Percentiles rank a stretch among this genome's conserved stretches.
Evolutionary conservation across 2,797 vertebrate species (phyloP).

Genomic region (Cossypha niveicapilla): DNA sequence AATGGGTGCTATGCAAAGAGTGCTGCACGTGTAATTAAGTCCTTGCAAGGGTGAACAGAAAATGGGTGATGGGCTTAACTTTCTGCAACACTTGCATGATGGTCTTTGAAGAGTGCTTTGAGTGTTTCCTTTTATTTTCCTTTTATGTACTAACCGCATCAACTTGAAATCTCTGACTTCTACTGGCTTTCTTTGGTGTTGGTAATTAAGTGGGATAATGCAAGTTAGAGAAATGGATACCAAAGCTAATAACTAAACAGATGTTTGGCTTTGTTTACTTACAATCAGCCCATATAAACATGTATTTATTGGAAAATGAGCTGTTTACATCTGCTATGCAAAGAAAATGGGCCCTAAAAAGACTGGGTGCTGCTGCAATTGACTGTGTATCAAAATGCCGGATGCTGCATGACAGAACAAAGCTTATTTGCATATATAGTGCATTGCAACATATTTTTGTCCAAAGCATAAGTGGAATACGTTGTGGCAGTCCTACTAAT

Average conservation of each 20-base stretch:
- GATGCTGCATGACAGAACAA: slow-evolving; percentile 67
- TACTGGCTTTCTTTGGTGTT: slow-evolving; percentile 70
- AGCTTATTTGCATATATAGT: slow-evolving; percentile 61
- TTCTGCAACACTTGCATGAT: slow-evolving; percentile 75
- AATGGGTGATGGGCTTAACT: slow-evolving; percentile 71
- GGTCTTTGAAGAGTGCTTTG: slow-evolving; percentile 70
- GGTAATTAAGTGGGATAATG: slow-evolving; percentile 59
- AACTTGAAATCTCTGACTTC: slow-evolving; percentile 63
- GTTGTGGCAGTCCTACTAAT: slow-evolving; percentile 55
- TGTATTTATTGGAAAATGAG: slow-evolving; percentile 54
- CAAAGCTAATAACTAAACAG: slow-evolving; percentile 68
- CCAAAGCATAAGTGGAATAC: slow-evolving; percentile 52
- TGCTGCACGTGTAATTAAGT: slow-evolving; percentile 79
- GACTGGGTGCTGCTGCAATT: slow-evolving; percentile 57
- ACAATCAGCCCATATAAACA: slow-evolving; percentile 40
- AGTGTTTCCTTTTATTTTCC: slow-evolving; percentile 67
- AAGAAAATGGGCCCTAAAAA: slow-evolving; percentile 53
- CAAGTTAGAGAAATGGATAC: slow-evolving; percentile 66
- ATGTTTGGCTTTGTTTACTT: slow-evolving; percentile 68
- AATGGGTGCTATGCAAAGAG: slow-evolving; percentile 78
- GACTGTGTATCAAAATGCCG: slow-evolving; percentile 57
- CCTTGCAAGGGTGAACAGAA: slow-evolving; percentile 69
- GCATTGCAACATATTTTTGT: slow-evolving; percentile 65
- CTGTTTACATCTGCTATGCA: slow-evolving; percentile 59
- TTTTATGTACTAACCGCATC: slow-evolving; percentile 78